Conservation (phyloP, 2,797 vertebrate genomes). For the Cynodonichthys magdalenae region DNA sequence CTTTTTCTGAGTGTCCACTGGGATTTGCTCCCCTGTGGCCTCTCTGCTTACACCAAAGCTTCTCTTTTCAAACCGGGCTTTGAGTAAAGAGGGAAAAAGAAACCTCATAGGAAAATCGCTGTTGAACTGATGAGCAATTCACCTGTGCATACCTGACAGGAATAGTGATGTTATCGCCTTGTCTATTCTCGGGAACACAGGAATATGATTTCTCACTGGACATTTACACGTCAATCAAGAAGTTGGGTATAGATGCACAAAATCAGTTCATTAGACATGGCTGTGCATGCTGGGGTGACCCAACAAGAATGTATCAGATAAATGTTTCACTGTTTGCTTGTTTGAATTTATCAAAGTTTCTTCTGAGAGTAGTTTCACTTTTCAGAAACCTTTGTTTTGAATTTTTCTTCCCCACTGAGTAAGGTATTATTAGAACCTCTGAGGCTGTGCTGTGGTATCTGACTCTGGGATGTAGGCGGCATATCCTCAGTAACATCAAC, state of each 20-base stretch:
- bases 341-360: slow-evolving; percentile 1
- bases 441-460: background rate
- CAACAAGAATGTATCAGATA: background rate
- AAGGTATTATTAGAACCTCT: background rate
- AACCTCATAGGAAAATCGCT: slow-evolving; percentile 80
- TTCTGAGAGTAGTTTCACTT: background rate
- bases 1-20: slow-evolving; percentile 74
- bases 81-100: slow-evolving; percentile 71
- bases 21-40: slow-evolving; percentile 79
- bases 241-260: slow-evolving; percentile 42
- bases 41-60: slow-evolving; percentile 84
- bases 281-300: background rate
- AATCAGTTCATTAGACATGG: slow-evolving; percentile 23
- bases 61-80: slow-evolving; percentile 81
- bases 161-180: slow-evolving; percentile 77
- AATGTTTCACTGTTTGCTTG: background rate
- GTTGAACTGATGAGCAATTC: slow-evolving; percentile 81
- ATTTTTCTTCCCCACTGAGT: background rate
- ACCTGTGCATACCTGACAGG: slow-evolving; percentile 80
- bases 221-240: slow-evolving; percentile 70
- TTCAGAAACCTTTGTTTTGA: background rate
- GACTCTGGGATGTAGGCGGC: background rate
- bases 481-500: background rate
- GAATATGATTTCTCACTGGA: slow-evolving; percentile 71
- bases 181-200: slow-evolving; percentile 63